Evolutionary conservation across 2,797 vertebrate genomes (phyloP).

Genomic region (Setipinna tenuifilis): DNA sequence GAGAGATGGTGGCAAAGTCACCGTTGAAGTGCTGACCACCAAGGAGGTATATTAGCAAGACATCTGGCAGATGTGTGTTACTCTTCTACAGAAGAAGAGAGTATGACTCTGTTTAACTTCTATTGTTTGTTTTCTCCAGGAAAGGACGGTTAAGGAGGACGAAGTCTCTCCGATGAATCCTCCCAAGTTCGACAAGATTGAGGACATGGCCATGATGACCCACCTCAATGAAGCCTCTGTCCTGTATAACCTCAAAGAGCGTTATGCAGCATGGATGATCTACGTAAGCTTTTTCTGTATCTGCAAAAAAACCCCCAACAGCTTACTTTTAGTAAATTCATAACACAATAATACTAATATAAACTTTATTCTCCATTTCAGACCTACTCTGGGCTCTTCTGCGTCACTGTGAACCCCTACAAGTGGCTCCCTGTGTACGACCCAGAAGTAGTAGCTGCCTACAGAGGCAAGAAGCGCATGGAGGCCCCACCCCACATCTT

Average conservation of each 20-base stretch:
- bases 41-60: slow-evolving; percentile 42
- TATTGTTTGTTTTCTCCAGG: slow-evolving; percentile 15
- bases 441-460: slow-evolving; percentile 68
- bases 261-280: slow-evolving; percentile 86
- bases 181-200: slow-evolving; percentile 81
- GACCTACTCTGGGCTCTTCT: slow-evolving; percentile 71
- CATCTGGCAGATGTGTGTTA: background rate
- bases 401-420: slow-evolving; percentile 76
- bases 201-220: slow-evolving; percentile 87
- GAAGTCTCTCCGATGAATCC: slow-evolving; percentile 75
- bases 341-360: no score
- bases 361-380: slow-evolving; percentile 39
- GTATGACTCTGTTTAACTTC: background rate
- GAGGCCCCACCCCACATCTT: slow-evolving; percentile 80
- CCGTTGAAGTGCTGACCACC: slow-evolving; percentile 48
- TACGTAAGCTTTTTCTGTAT: slow-evolving; percentile 68
- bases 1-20: slow-evolving; percentile 71
- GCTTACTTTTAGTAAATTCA: background rate
- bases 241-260: slow-evolving; percentile 87
- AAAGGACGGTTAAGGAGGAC: slow-evolving; percentile 45
- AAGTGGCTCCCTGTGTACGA: slow-evolving; percentile 80
- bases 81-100: background rate
- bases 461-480: slow-evolving; percentile 76
- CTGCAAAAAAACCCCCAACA: no score
- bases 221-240: slow-evolving; percentile 81